These are phyloP conservation scores for Camarhynchus parvulus DNA, from an alignment of 2,113 vertebrate species.

Conservation along the genomic window DNA sequence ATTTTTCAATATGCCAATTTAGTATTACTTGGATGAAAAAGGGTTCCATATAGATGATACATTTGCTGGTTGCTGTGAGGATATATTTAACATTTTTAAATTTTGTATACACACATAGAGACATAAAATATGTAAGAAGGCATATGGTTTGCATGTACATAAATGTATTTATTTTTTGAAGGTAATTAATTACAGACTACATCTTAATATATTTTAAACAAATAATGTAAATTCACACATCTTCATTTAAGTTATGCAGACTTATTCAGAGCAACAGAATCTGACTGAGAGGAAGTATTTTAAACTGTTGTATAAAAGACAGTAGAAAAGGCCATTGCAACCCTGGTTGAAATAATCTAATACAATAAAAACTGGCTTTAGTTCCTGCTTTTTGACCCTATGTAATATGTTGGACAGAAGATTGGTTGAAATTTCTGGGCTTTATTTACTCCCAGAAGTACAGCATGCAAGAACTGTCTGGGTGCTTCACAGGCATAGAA, in stretches of 20 bases:
- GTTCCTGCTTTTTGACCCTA: neutral
- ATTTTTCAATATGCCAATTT: neutral
- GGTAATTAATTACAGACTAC: neutral
- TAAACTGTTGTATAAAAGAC: neutral
- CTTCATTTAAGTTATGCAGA: neutral
- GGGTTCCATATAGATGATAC: neutral
- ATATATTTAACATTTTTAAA: neutral
- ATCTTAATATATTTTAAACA: neutral
- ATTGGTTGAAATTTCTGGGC: neutral
- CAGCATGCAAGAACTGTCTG: neutral
- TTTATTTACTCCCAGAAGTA: neutral
- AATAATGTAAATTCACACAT: neutral
- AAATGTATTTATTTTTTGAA: neutral
- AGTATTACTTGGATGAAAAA: neutral
- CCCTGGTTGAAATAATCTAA: neutral
- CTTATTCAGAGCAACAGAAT: neutral
- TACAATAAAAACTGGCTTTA: neutral
- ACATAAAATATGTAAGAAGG: neutral
- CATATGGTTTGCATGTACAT: neutral
- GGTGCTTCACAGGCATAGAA: neutral
- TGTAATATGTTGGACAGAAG: neutral
- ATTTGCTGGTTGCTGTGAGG: neutral
- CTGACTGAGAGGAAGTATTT: neutral
- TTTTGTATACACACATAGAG: neutral
- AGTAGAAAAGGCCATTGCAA: neutral